Percentiles rank a stretch among this genome's conserved stretches.
Conservation (phyloP, 35 echinoderm and acorn worm genomes). For the Hemicentrotus pulcherrimus region DNA sequence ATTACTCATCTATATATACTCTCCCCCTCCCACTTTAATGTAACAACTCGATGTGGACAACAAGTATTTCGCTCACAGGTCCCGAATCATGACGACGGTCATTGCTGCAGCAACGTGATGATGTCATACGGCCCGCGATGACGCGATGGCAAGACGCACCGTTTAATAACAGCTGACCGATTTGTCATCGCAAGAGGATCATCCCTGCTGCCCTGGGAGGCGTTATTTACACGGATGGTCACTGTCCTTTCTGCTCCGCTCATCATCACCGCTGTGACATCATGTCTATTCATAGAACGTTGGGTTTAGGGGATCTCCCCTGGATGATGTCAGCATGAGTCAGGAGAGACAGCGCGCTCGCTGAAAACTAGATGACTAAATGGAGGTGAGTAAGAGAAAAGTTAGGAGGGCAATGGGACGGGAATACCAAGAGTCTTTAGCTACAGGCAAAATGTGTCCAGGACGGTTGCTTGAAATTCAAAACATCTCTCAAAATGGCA, state of each 20-base stretch:
- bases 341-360: not conserved
- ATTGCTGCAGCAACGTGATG: not conserved
- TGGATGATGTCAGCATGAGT: slow-evolving; percentile 30
- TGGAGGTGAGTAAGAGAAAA: not conserved
- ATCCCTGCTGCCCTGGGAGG: slow-evolving; percentile 32
- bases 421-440: not conserved
- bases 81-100: not conserved
- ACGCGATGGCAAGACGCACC: not conserved
- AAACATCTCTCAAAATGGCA: too few species aligned
- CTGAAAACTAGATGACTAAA: not conserved
- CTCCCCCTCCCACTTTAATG: not conserved
- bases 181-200: slow-evolving; percentile 23
- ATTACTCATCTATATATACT: not conserved
- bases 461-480: not conserved
- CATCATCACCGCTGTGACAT: slow-evolving; percentile 10
- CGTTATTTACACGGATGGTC: slow-evolving; percentile 33
- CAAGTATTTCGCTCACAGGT: not conserved
- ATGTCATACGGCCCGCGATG: not conserved
- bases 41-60: not conserved
- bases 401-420: not conserved
- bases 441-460: not conserved
- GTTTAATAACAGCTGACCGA: slow-evolving; percentile 38
- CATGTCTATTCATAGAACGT: slow-evolving; percentile 9
- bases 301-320: not conserved
- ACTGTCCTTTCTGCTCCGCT: slow-evolving; percentile 48